These are phyloP conservation scores for Hippocampus barbouri DNA, from an alignment of 2,113 vertebrate genomes.

Conservation along the genomic window DNA sequence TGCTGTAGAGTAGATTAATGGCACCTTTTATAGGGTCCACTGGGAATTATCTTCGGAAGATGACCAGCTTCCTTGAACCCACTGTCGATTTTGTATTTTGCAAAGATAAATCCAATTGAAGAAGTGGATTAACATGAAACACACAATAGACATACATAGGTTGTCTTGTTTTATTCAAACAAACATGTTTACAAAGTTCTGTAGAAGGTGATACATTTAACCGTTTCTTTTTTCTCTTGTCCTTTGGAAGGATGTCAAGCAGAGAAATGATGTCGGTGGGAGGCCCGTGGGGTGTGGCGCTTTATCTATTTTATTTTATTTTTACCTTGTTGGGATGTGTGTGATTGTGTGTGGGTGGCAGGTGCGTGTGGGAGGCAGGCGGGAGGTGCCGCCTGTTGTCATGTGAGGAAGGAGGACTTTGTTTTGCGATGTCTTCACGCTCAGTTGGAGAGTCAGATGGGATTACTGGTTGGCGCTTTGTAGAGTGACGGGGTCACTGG, in stretches of 20 bases:
- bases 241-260: slow-evolving; percentile 25
- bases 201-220: neutral
- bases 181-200: neutral
- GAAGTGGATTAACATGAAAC: neutral
- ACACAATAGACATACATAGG: neutral
- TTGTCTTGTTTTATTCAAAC: neutral
- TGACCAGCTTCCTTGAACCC: neutral
- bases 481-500: slow-evolving; percentile 43
- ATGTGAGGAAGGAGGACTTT: slow-evolving; percentile 31
- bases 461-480: slow-evolving; percentile 39
- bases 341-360: neutral
- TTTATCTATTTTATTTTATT: slow-evolving; percentile 8
- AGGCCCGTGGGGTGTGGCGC: slow-evolving; percentile 12
- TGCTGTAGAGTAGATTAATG: neutral
- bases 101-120: neutral
- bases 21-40: neutral
- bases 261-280: slow-evolving; percentile 24
- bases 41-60: neutral
- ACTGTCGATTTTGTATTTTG: neutral
- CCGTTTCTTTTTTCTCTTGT: slow-evolving; percentile 10
- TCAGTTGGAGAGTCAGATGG: slow-evolving; percentile 52
- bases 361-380: neutral
- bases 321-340: neutral
- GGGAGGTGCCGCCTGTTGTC: slow-evolving; percentile 5
- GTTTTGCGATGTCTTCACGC: slow-evolving; percentile 39